Evolutionary conservation across 2,888 invertebrate species (phyloP).

Genomic region (Baronia brevicornis): DNA sequence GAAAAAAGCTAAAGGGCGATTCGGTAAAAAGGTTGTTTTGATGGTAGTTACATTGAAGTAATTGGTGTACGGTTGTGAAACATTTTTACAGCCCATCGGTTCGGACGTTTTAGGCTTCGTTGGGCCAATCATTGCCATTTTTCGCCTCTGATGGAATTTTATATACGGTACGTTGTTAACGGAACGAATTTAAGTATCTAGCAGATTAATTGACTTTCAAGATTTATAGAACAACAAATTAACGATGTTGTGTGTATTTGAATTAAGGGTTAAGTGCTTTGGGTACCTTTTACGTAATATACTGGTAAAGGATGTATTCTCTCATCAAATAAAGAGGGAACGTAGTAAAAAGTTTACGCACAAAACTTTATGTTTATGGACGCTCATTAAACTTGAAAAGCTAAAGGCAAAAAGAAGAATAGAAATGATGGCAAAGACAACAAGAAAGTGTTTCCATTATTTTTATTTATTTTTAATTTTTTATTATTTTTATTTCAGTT

Average conservation of each 20-base stretch:
- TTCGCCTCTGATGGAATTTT: conserved; percentile 51
- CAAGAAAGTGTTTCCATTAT: too few species aligned
- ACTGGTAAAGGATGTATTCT: conserved; percentile 5
- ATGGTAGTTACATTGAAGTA: conserved; percentile 70
- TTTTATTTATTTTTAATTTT: too few species aligned
- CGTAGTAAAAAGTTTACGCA: too few species aligned
- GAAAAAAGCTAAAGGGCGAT: conserved; percentile 49
- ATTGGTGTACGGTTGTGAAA: conserved; percentile 66
- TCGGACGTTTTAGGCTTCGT: conserved; percentile 55
- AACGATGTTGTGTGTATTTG: too few species aligned
- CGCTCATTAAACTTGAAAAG: too few species aligned
- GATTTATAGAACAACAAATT: conserved; percentile 54
- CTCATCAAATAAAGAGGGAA: conserved; percentile 6
- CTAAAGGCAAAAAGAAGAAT: too few species aligned
- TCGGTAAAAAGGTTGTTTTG: conserved; percentile 64
- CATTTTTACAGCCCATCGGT: conserved; percentile 63
- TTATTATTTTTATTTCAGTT: too few species aligned
- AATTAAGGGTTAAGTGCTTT: too few species aligned
- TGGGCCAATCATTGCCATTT: conserved; percentile 61
- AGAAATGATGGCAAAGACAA: too few species aligned
- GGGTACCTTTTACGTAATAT: too few species aligned
- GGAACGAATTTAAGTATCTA: conserved; percentile 55
- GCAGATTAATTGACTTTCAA: conserved; percentile 51
- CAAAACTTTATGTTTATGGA: too few species aligned
- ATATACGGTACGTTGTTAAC: conserved; percentile 57